phyloP scores from a whole-genome alignment of 2,888 invertebrate genomes.

The Tanytarsus gracilentus region DNA sequence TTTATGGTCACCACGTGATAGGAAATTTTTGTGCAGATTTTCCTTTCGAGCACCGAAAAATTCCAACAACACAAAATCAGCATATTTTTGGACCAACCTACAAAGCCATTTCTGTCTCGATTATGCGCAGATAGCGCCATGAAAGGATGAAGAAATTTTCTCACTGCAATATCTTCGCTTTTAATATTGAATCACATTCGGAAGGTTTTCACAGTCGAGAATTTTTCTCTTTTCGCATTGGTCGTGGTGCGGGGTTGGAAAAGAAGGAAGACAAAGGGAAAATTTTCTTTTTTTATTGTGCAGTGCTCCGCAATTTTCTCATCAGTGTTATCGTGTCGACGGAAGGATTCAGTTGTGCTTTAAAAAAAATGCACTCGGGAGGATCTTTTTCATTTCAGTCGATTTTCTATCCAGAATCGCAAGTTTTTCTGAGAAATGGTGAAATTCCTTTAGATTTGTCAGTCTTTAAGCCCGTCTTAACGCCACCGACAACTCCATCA shows the following conservation, averaged over 20 bases:
- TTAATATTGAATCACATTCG: neutral
- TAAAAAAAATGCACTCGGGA: conserved; percentile 10
- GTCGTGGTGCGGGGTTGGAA: neutral
- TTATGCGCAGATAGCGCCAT: conserved; percentile 13
- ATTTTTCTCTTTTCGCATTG: conserved; percentile 3
- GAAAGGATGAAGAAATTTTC: conserved; percentile 2
- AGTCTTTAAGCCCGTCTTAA: conserved; percentile 39
- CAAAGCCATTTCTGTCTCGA: conserved; percentile 12
- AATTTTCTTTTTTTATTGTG: neutral
- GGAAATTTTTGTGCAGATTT: conserved; percentile 24
- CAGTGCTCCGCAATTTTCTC: conserved; percentile 4
- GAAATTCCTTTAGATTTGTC: conserved; percentile 42
- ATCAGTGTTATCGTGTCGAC: conserved; percentile 5
- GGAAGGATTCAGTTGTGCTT: conserved; percentile 2
- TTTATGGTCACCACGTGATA: no score
- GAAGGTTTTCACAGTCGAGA: neutral
- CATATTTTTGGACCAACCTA: conserved; percentile 27
- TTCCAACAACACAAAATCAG: conserved; percentile 23
- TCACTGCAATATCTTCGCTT: no score
- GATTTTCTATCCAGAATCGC: conserved; percentile 31
- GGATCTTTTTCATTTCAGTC: conserved; percentile 20
- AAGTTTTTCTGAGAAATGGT: conserved; percentile 30
- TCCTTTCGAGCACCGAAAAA: conserved; percentile 20
- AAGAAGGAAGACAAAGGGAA: neutral
- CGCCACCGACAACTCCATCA: conserved; percentile 43